Evolutionary conservation across 2,888 invertebrate species (phyloP).

Genomic region (Slavum lentiscoides): DNA sequence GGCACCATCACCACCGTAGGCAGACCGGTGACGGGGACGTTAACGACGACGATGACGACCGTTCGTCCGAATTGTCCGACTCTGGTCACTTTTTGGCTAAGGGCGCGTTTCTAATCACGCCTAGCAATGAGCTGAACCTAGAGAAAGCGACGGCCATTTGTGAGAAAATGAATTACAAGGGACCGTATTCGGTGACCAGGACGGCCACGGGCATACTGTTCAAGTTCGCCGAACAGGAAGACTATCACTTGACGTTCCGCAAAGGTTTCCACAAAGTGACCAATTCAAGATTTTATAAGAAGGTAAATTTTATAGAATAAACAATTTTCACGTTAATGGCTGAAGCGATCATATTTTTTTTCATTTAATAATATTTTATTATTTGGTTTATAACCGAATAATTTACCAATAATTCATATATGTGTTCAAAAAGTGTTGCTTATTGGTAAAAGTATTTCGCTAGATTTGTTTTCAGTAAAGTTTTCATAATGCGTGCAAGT

Average conservation of each 20-base stretch:
- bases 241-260: constrained; percentile 82
- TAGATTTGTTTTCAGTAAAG: no score
- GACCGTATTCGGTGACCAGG: constrained; percentile 83
- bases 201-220: constrained; percentile 86
- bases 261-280: constrained; percentile 87
- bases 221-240: constrained; percentile 84
- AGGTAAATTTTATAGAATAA: constrained; percentile 64
- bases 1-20: neutral
- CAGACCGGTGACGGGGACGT: neutral
- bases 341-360: no score
- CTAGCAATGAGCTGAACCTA: constrained; percentile 82
- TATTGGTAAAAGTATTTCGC: no score
- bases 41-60: constrained; percentile 69
- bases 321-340: neutral
- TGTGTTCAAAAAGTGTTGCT: no score
- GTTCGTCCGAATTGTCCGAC: constrained; percentile 78
- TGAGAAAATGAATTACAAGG: constrained; percentile 86
- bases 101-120: constrained; percentile 81
- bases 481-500: no score
- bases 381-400: no score
- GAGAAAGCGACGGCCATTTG: constrained; percentile 83
- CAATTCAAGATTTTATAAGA: constrained; percentile 82
- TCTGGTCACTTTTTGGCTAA: constrained; percentile 71
- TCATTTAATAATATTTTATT: no score
- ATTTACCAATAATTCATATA: no score